Percentiles rank a stretch among this genome's conserved stretches.
Conservation (phyloP, 2,113 vertebrate genomes). For the human (Homo sapiens) region DNA sequence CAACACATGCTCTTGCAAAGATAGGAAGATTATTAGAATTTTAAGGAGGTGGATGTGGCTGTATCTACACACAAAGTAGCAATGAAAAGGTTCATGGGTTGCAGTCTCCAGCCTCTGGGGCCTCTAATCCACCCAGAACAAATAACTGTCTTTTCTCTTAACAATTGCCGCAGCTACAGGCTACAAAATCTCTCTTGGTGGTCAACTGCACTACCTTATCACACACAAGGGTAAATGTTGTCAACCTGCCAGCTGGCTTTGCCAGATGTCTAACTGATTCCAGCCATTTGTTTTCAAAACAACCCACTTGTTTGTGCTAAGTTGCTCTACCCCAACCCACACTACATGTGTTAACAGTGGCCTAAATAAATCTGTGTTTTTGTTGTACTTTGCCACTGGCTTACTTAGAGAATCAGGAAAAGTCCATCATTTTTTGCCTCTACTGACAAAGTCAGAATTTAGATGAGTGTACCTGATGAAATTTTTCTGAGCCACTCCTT, state of each 20-base stretch:
- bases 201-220: neutral
- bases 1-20: slow-evolving; percentile 24
- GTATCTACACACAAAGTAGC: neutral
- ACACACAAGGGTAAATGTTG: neutral
- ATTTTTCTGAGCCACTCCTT: neutral
- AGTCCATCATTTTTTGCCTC: neutral
- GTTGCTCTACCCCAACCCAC: neutral
- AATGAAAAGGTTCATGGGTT: neutral
- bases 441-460: neutral
- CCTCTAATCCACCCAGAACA: neutral
- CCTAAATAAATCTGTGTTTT: neutral
- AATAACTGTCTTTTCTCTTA: neutral
- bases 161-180: neutral
- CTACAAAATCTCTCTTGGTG: neutral
- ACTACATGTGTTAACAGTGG: neutral
- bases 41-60: neutral
- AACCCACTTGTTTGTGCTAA: neutral
- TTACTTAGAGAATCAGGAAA: neutral
- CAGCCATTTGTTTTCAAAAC: slow-evolving; percentile 21
- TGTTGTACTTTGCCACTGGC: neutral
- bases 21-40: neutral
- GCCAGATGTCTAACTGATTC: neutral
- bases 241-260: neutral
- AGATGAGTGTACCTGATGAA: neutral
- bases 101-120: neutral